phyloP scores from a whole-genome alignment of 2,113 vertebrate species.

The Malaclemys terrapin region DNA sequence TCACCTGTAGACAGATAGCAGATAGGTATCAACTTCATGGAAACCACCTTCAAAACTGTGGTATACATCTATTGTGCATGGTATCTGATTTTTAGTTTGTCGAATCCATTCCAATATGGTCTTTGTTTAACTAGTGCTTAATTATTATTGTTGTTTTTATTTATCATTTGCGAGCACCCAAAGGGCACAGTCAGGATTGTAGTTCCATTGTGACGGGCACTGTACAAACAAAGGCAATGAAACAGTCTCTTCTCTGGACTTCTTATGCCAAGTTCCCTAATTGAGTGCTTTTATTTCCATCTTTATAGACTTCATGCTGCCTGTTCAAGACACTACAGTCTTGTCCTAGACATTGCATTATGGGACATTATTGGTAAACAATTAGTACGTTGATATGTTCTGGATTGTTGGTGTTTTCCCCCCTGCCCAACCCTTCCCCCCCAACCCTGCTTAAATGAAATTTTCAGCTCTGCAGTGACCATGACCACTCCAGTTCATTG shows the following conservation, averaged over 20 bases:
- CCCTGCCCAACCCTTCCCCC: no score
- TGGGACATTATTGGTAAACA: background rate
- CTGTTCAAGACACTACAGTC: background rate
- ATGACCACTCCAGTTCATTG: background rate
- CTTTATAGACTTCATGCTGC: background rate
- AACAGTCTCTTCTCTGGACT: background rate
- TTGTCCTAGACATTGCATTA: background rate
- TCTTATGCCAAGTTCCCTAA: background rate
- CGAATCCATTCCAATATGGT: background rate
- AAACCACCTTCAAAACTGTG: no score
- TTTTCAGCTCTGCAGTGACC: background rate
- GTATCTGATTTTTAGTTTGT: background rate
- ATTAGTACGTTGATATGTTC: background rate
- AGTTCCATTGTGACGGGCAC: background rate
- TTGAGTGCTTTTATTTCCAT: background rate
- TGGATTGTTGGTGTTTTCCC: background rate
- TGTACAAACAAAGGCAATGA: no score
- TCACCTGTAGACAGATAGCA: background rate
- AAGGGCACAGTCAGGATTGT: background rate
- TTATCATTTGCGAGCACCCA: background rate
- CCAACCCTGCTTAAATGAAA: background rate
- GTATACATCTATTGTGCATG: background rate
- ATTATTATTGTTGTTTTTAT: background rate
- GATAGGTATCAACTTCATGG: no score
- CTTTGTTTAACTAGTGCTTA: background rate